Evolutionary conservation across 2,113 vertebrate species (phyloP).

Genomic region (Cyprinodon variegatus): DNA sequence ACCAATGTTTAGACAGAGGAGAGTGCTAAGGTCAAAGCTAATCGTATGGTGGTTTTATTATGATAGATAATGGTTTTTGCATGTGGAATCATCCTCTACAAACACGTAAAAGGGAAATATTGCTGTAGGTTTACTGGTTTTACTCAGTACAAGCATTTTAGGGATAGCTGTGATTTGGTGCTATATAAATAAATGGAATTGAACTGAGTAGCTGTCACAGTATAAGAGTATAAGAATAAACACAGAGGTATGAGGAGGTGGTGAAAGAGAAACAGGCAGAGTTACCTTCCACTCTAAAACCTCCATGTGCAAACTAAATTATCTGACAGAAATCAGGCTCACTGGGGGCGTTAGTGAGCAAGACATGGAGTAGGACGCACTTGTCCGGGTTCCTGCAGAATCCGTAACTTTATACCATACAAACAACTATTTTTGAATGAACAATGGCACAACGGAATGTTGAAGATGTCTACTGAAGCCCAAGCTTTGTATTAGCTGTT

Average conservation of each 20-base stretch:
- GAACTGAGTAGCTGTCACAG: no score
- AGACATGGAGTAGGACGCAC: no score
- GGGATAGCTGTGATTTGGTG: no score
- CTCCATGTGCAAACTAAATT: not conserved
- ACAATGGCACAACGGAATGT: no score
- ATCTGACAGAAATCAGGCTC: not conserved
- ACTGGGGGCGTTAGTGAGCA: not conserved
- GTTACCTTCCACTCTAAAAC: not conserved
- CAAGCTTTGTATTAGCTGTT: no score
- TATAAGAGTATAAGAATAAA: not conserved
- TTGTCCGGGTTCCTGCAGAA: no score
- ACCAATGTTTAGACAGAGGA: not conserved
- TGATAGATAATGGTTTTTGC: not conserved
- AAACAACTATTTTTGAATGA: no score
- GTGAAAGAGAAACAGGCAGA: not conserved
- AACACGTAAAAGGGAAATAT: not conserved
- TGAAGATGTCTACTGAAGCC: no score
- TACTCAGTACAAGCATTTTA: not conserved
- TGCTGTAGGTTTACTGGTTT: not conserved
- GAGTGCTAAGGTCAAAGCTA: not conserved
- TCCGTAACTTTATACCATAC: no score
- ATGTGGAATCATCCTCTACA: not conserved
- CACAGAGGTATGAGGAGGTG: not conserved
- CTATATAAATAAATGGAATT: no score
- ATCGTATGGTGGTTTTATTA: not conserved